Percentiles rank a stretch among this genome's conserved stretches.
Evolutionary conservation across 2,888 invertebrate species (phyloP).

Genomic region (Balanococcus diminutus): DNA sequence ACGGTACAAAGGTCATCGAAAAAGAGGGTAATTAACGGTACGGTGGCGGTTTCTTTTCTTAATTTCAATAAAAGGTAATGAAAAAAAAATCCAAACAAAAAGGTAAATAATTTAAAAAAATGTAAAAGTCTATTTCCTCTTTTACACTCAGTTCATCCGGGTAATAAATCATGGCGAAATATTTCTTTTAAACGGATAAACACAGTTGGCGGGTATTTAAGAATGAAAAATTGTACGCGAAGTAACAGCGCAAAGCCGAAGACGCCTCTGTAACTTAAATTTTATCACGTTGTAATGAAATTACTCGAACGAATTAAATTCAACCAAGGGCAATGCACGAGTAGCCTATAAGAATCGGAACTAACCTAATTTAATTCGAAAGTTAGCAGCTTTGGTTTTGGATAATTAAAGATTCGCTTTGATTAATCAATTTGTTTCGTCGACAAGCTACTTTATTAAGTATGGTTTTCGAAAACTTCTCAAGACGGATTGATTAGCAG

Average conservation of each 20-base stretch:
- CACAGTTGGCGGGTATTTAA: slow-evolving; percentile 15
- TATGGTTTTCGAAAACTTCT: background rate
- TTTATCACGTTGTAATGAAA: background rate
- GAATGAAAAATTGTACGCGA: background rate
- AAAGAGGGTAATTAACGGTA: background rate
- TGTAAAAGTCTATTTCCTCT: background rate
- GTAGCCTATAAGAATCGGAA: background rate
- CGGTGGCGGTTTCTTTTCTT: background rate
- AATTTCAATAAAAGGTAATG: background rate
- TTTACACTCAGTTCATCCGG: background rate
- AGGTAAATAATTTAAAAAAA: slow-evolving; percentile 1
- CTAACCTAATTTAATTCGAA: background rate
- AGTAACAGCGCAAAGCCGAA: background rate
- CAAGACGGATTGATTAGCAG: background rate
- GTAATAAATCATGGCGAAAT: slow-evolving; percentile 14
- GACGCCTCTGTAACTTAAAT: background rate
- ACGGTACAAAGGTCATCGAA: background rate
- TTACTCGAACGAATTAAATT: background rate
- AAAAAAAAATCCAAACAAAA: background rate
- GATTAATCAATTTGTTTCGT: background rate
- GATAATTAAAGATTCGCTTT: background rate
- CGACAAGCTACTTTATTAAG: background rate
- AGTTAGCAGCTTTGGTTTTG: background rate
- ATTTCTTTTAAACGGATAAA: slow-evolving; percentile 5
- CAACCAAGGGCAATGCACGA: background rate